A percentile compares a stretch with the other conserved stretches of the same genome.
Conservation (phyloP, 2,888 invertebrate species). For the Arenicola marina region DNA sequence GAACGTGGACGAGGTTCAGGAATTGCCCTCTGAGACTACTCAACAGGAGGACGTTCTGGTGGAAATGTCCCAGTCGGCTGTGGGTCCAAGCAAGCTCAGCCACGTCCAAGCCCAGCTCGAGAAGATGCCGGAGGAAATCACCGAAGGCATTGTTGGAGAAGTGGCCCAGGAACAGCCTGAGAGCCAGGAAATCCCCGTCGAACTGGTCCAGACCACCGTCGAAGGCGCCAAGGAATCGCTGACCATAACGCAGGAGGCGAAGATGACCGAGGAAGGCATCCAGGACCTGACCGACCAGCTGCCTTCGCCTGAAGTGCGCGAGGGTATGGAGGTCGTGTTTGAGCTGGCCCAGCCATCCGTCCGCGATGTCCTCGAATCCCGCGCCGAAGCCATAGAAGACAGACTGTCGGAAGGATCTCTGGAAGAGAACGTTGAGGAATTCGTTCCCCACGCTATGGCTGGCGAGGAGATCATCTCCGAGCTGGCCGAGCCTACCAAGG, state of each 20-base stretch:
- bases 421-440: constrained; percentile 19
- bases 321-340: constrained; percentile 20
- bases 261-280: constrained; percentile 28
- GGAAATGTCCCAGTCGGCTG: constrained; percentile 10
- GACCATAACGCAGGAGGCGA: constrained; percentile 17
- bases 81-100: neutral
- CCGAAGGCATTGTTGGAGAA: constrained; percentile 11
- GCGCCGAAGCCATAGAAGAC: constrained; percentile 14
- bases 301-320: constrained; percentile 28
- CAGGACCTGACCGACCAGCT: constrained; percentile 32
- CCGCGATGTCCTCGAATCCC: constrained; percentile 4
- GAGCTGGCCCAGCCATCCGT: constrained; percentile 18
- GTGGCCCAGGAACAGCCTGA: constrained; percentile 7
- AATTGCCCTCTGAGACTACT: constrained; percentile 1
- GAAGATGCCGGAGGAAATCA: constrained; percentile 13
- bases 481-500: constrained; percentile 7
- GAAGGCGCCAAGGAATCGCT: constrained; percentile 18
- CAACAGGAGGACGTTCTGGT: constrained; percentile 17
- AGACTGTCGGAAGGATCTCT: constrained; percentile 19
- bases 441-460: neutral
- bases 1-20: constrained; percentile 4
- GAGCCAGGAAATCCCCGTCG: constrained; percentile 17
- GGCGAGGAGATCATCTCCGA: constrained; percentile 17
- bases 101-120: constrained; percentile 7
- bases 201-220: constrained; percentile 16